Evolutionary conservation across 2,888 invertebrate species (phyloP), one percentile per base, ranked within the genome.

Genomic region (Dascillus cervinus): DNA sequence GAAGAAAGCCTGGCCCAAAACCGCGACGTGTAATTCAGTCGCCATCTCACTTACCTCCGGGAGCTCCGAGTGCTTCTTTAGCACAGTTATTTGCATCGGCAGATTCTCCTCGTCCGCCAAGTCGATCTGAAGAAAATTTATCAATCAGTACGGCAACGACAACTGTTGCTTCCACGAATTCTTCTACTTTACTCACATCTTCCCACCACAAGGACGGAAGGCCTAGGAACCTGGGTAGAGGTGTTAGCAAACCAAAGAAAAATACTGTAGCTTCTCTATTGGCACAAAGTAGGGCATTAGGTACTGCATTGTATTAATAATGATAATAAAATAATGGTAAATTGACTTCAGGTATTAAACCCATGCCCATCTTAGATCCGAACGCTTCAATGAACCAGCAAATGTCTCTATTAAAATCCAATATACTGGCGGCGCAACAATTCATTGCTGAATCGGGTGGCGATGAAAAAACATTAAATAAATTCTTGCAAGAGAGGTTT

Each of bases 211-310:
- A 87, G 41, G 88, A 88, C 56, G 84, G 86, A 3, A 66, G 88
- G 15, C 87, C 88, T 1, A 72, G 88, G 5, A 88, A 89, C 65
- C 70, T 89, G 13, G 89, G 89, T 12, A 74, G 88, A 3, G 89
- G 89, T 0, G 86, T 88, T 11, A 87, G 87, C 51, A 88, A 88
- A 61, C 89, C 89, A 40, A 90, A 90, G 72, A 90, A 90, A 70
- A 90, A 90, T 61, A 90, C 90, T 0, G 90, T 90, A 1, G 90
- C 90, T 1, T 89, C 89, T 2, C 66, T 90, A 28, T 65, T 90
- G 44, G 89, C 89, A 0, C 89, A 89, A 66, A 87, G 87, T 55
- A 67, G 90, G 35, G 89, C 88, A 3, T 71, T 88, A 19, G 87
- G 69, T 63, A 47, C 38, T 3, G n/a, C 24, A 24, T 15, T 6